These are phyloP conservation scores for Lypha dubia DNA, from an alignment of 2,888 invertebrate genomes.

Conservation along the genomic window DNA sequence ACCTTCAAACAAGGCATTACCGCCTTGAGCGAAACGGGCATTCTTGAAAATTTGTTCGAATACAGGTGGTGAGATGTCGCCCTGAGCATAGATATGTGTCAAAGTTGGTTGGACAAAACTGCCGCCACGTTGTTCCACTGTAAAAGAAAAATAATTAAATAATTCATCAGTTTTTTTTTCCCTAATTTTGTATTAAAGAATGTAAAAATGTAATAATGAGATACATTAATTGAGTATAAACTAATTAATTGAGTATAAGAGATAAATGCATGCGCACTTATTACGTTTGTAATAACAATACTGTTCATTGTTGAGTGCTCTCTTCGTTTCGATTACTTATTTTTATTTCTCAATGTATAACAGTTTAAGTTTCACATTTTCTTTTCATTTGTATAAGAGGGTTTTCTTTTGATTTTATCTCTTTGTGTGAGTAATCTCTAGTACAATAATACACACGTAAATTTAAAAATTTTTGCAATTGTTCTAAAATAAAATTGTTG, in stretches of 20 bases:
- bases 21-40: conserved; percentile 97
- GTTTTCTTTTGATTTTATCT: conserved; percentile 14
- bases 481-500: background rate
- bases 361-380: background rate
- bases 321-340: conserved; percentile 20
- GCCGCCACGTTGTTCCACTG: conserved; percentile 80
- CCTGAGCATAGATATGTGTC: conserved; percentile 86
- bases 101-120: conserved; percentile 81
- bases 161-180: background rate
- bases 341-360: conserved; percentile 31
- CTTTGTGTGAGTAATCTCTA: conserved; percentile 4
- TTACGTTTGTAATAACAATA: background rate
- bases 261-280: conserved; percentile 34
- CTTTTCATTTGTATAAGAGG: conserved; percentile 18
- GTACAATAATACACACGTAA: no score
- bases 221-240: no score
- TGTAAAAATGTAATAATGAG: background rate
- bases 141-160: conserved; percentile 62
- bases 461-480: background rate
- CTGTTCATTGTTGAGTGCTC: background rate
- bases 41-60: conserved; percentile 98
- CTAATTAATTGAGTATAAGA: background rate
- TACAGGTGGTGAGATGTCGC: conserved; percentile 94
- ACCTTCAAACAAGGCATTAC: conserved; percentile 96
- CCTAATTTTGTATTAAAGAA: background rate